These are phyloP conservation scores for Xiphorhynchus elegans DNA, from an alignment of 2,113 vertebrate species.

Conservation along the genomic window DNA sequence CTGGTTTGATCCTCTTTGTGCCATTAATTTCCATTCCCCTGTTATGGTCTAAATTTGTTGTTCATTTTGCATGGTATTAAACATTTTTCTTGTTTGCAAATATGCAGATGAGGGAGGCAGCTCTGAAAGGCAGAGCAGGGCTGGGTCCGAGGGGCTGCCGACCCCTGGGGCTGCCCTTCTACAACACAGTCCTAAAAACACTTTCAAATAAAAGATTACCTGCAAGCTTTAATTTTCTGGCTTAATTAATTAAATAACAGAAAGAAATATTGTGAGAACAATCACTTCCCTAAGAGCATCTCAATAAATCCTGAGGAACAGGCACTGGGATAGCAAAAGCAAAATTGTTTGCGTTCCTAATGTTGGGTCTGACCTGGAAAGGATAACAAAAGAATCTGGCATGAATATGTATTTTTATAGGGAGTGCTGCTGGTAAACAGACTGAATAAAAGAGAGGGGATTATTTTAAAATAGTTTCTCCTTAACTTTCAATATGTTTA, in stretches of 20 bases:
- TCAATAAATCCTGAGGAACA: background rate
- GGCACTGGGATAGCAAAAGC: slow-evolving; percentile 3
- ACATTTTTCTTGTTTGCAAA: background rate
- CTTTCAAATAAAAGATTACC: slow-evolving; percentile 27
- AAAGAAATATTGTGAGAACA: slow-evolving; percentile 16
- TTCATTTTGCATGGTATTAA: background rate
- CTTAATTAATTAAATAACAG: slow-evolving; percentile 56
- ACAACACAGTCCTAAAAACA: background rate
- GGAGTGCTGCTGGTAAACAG: slow-evolving; percentile 36
- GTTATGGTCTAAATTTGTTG: background rate
- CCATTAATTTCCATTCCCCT: background rate
- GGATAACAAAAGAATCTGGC: slow-evolving; percentile 59
- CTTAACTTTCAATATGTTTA: slow-evolving; percentile 48
- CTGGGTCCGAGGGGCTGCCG: background rate
- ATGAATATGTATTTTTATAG: slow-evolving; percentile 60
- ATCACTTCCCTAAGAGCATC: slow-evolving; percentile 36
- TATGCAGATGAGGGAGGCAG: background rate
- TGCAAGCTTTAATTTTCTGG: slow-evolving; percentile 51
- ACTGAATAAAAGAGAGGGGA: background rate
- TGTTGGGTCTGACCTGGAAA: slow-evolving; percentile 42
- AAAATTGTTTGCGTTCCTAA: slow-evolving; percentile 70
- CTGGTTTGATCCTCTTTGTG: slow-evolving; percentile 41
- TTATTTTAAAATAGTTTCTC: slow-evolving; percentile 57
- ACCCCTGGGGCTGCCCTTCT: background rate
- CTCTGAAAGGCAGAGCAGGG: background rate